Evolutionary conservation across 2,797 vertebrate species (phyloP).

Genomic region (Balearica regulorum): DNA sequence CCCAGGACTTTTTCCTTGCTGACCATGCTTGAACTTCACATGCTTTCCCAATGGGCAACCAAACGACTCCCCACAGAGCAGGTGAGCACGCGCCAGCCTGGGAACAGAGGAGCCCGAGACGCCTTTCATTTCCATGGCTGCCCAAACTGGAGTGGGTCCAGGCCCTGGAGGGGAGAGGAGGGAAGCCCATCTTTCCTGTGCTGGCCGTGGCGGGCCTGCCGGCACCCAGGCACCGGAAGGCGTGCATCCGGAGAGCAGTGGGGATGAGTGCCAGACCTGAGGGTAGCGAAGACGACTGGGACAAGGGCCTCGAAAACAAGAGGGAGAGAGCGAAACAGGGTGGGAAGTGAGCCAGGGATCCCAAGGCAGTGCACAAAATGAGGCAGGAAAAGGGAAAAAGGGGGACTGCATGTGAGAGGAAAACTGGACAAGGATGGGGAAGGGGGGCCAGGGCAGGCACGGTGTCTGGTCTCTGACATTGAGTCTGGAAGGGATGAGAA

Average conservation of each 20-base stretch:
- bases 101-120: not conserved
- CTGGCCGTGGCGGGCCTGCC: fast-evolving
- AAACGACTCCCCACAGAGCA: fast-evolving
- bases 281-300: not conserved
- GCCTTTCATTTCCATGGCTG: not conserved
- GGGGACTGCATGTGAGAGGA: fast-evolving
- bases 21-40: fast-evolving
- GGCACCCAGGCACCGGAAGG: not conserved
- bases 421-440: not conserved
- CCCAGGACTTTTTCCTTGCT: not conserved
- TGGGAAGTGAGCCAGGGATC: not conserved
- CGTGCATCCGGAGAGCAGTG: not conserved
- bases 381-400: not conserved
- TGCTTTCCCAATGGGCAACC: not conserved
- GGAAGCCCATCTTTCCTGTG: not conserved
- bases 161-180: not conserved
- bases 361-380: not conserved
- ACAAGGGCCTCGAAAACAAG: not conserved
- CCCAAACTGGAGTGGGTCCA: not conserved
- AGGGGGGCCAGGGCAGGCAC: fast-evolving
- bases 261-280: not conserved
- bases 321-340: fast-evolving
- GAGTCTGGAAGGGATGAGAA: not conserved
- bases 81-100: fast-evolving
- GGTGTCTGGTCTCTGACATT: not conserved